Evolutionary conservation across 1,140 invertebrate genomes (phyloP), one percentile per base, ranked within the genome.

Genomic region (Musca vetustissima): DNA sequence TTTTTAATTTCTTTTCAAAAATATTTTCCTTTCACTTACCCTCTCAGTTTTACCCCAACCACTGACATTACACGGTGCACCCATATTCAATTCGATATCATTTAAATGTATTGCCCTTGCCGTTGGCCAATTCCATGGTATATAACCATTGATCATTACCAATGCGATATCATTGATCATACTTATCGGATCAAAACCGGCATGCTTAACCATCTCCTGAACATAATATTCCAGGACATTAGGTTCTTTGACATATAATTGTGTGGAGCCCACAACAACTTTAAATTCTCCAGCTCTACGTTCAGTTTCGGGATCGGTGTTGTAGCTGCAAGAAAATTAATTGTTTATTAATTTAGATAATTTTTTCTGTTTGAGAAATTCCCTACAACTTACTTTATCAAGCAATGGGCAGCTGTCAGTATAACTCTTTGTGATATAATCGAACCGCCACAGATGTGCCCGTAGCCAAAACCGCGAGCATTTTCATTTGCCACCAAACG

Each of bases 391-490:
- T 28, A 53, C 13, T 6, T 0, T 19, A 1, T 67, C 6, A 79
- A 1, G 48, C 78, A 79, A 68, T 80, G 78, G 0, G 71, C 78
- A 4, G 78, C 78, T 4, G 78, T 76, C 0, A 80, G 17, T n/a
- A 80, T 61, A 13, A n/a, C 14, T 50, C 47, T 53, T 6, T 11
- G 1, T 8, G 61, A 50, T 11, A 79, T 73, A n/a, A 78, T 64
- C 2, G 57, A 11, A n/a, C 77, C 77, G 0, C 77, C 75, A 68
- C 77, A 79, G 25, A 66, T 66, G 21, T 69, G 68, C 1, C 68
- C 68, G 9, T 22, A 24, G 1, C 68, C 68, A 19, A 69, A 66
- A 14, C 64, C 36, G 2, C 8, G n/a, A 1, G 28, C 19, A 47
- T 52, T 66, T 48, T 69, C 68, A 6, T 22, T 55, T 3, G 36